A percentile compares a stretch with the other conserved stretches of the same genome.
Evolutionary conservation across 2,888 invertebrate genomes (phyloP).

Genomic region (Pyrrhosoma nymphula): DNA sequence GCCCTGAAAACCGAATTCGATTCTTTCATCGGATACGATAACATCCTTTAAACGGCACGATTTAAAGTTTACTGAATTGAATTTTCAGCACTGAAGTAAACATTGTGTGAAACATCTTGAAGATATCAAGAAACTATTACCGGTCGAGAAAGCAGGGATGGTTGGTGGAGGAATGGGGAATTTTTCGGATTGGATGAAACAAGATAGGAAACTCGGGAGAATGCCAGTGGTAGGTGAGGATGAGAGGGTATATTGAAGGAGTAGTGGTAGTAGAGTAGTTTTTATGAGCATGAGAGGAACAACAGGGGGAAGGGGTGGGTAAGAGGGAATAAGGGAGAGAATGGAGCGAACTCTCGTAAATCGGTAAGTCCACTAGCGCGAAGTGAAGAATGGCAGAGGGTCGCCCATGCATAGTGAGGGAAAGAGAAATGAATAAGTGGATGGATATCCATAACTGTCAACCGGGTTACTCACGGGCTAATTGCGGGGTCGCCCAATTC

Average conservation of each 20-base stretch:
- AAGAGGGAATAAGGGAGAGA: not conserved
- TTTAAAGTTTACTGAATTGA: no score
- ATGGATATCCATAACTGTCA: conserved; percentile 64
- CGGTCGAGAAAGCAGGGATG: no score
- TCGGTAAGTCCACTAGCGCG: not conserved
- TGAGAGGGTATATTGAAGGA: not conserved
- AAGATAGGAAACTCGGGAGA: not conserved
- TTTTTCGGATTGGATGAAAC: not conserved
- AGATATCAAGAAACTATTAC: no score
- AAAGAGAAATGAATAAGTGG: conserved; percentile 61
- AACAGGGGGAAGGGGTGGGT: not conserved
- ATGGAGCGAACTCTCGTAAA: not conserved
- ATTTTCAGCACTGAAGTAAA: no score
- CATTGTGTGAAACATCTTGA: no score
- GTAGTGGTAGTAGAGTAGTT: no score
- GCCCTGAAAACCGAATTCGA: no score
- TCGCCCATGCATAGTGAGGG: conserved; percentile 20
- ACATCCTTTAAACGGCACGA: no score
- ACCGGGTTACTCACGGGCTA: conserved; percentile 66
- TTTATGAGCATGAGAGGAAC: no score
- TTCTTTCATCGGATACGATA: no score
- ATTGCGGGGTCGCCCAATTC: conserved; percentile 57
- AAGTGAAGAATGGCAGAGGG: not conserved
- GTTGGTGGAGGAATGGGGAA: not conserved
- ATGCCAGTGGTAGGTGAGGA: not conserved